phyloP scores from a whole-genome alignment of 1,140 invertebrate species.

The Conus betulinus region DNA sequence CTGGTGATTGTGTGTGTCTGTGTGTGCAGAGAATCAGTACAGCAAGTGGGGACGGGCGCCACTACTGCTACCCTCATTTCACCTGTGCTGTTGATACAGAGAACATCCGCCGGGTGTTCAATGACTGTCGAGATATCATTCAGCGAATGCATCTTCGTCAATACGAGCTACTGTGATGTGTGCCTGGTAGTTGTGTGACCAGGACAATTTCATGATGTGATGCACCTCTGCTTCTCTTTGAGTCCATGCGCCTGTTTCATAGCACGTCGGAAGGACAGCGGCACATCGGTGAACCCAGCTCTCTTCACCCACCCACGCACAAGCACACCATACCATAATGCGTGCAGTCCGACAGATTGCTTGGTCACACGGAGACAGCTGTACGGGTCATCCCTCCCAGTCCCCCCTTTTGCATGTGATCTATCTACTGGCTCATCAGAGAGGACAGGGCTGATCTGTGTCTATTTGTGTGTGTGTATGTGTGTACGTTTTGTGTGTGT shows the following conservation, averaged over 20 bases:
- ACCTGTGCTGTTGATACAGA: slow-evolving; percentile 99
- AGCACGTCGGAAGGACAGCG: slow-evolving; percentile 17
- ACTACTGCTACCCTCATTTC: slow-evolving; percentile 99
- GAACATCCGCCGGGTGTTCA: slow-evolving; percentile 99
- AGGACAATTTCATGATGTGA: slow-evolving; percentile 49
- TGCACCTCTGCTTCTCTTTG: slow-evolving; percentile 53
- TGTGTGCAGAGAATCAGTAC: slow-evolving; percentile 95
- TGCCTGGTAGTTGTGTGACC: slow-evolving; percentile 34
- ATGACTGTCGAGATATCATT: slow-evolving; percentile 99
- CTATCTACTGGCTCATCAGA: neutral
- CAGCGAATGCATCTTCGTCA: slow-evolving; percentile 99
- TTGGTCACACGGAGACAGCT: slow-evolving; percentile 26
- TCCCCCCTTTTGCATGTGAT: slow-evolving; percentile 19
- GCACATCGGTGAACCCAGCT: slow-evolving; percentile 18
- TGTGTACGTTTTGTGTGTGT: neutral
- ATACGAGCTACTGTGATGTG: slow-evolving; percentile 95
- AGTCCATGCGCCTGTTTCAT: slow-evolving; percentile 39
- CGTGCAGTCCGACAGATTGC: slow-evolving; percentile 29
- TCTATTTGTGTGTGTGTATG: neutral
- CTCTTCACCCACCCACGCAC: slow-evolving; percentile 34
- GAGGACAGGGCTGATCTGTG: neutral
- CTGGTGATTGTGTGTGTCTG: neutral
- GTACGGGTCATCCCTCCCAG: slow-evolving; percentile 14
- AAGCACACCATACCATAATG: slow-evolving; percentile 27
- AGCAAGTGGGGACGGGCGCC: slow-evolving; percentile 97